These are phyloP conservation scores for Cataglyphis altisquamis DNA, from an alignment of 2,888 invertebrate genomes.

Conservation along the genomic window DNA sequence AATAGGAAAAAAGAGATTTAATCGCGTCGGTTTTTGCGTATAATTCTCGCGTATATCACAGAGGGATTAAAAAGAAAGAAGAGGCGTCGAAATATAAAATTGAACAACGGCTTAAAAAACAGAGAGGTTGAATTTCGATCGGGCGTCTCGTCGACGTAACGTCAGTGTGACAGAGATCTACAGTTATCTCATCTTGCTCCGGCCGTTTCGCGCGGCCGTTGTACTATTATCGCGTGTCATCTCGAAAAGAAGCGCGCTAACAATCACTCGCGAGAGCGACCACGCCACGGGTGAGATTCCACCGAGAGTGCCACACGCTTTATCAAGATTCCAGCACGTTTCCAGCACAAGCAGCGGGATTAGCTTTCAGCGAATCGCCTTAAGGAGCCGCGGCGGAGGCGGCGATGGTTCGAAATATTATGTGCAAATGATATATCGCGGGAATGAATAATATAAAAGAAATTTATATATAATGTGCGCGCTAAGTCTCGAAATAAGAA, in stretches of 20 bases:
- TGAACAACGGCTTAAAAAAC: background rate
- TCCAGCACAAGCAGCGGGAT: conserved; percentile 59
- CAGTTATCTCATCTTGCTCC: conserved; percentile 27
- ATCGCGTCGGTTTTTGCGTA: background rate
- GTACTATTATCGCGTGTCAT: conserved; percentile 54
- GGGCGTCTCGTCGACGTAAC: background rate
- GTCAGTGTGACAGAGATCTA: conserved; percentile 46
- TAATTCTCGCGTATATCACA: background rate
- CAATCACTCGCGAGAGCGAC: conserved; percentile 61
- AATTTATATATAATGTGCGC: background rate
- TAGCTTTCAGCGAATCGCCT: conserved; percentile 66
- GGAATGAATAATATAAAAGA: conserved; percentile 21
- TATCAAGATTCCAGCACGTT: conserved; percentile 74
- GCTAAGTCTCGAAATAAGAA: conserved; percentile 17
- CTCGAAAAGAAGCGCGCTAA: conserved; percentile 58
- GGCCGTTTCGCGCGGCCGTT: conserved; percentile 51
- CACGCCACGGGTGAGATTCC: conserved; percentile 48
- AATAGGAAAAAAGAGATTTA: background rate
- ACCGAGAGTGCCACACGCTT: conserved; percentile 43
- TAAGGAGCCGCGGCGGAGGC: conserved; percentile 16
- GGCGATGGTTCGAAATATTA: conserved; percentile 22
- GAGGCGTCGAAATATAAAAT: background rate
- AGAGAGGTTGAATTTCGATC: background rate
- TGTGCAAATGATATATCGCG: conserved; percentile 56
- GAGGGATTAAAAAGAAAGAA: background rate